These are phyloP conservation scores for Yponomeuta evonymella DNA, from an alignment of 2,888 invertebrate species.

Conservation along the genomic window DNA sequence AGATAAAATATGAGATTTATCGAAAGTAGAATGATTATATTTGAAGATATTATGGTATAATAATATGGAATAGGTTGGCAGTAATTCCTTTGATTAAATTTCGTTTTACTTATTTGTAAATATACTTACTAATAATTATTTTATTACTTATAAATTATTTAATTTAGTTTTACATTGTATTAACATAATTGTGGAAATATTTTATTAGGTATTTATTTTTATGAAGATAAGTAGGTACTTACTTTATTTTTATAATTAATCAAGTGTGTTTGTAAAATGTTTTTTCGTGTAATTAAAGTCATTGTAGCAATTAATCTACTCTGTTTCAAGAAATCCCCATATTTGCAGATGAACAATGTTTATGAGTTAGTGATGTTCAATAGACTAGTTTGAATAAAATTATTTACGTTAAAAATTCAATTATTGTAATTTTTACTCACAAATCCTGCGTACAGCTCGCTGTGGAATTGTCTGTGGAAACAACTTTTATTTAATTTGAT, in stretches of 20 bases:
- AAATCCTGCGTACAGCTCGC: background rate
- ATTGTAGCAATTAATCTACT: conserved; percentile 22
- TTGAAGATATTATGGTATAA: conserved; percentile 14
- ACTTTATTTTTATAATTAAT: conserved; percentile 52
- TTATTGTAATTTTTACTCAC: conserved; percentile 25
- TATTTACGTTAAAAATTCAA: conserved; percentile 74
- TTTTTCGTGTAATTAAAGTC: conserved; percentile 48
- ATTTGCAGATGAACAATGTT: conserved; percentile 76
- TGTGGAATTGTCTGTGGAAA: background rate
- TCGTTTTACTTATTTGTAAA: conserved; percentile 17
- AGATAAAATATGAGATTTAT: conserved; percentile 14
- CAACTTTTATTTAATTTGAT: too few species aligned
- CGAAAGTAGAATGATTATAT: conserved; percentile 8
- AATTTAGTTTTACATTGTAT: conserved; percentile 45
- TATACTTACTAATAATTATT: conserved; percentile 29
- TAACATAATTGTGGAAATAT: conserved; percentile 60
- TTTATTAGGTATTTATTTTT: conserved; percentile 69
- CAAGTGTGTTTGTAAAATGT: conserved; percentile 62
- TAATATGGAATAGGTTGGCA: conserved; percentile 14
- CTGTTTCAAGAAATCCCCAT: conserved; percentile 51
- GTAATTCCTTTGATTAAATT: conserved; percentile 24
- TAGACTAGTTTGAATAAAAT: conserved; percentile 76
- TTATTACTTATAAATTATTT: conserved; percentile 32
- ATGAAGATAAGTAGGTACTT: conserved; percentile 60
- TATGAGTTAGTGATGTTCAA: conserved; percentile 76